Evolutionary conservation across 2,797 vertebrate genomes (phyloP), one percentile per base, ranked within the genome.

Genomic region (Chromis chromis): DNA sequence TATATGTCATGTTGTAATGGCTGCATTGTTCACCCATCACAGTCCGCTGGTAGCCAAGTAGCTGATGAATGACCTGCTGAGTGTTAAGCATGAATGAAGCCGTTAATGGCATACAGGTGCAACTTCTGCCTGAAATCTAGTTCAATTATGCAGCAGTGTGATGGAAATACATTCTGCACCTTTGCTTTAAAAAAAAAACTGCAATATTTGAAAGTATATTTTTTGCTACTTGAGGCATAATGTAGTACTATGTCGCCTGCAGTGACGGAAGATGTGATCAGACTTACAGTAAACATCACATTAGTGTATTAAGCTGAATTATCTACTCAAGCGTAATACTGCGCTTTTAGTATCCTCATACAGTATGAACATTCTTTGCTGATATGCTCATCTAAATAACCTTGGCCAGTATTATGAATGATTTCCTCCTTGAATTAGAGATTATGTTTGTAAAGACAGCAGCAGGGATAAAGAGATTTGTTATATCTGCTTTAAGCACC

Each of bases 381-480:
- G 52, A 68, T 58, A 17, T 6, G 17, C 76, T 78, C 68, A 75
- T 81, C 66, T 65, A 44, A 79, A 80, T 72, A 77, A 86, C 88
- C 83, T 88, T 81, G 85, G 62, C 74, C 65, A 3, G 72, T 22
- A 54, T 78, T 78, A 68, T 58, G 49, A 81, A 64, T 53, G 62
- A 76, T 76, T 82, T 79, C 76, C 65, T 63, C 39, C 44, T 74
- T 69, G 60, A 87, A 80, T 83, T 52, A 24, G 53, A 86, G 83
- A 86, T 87, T 74, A 84, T 70, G 63, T 86, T 83, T 73, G 79
- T 78, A 72, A 80, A 86, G 81, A 64, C 81, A 52, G 68, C 63
- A 14, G 74, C 56, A n/a, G 65, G 78, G 71, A 87, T 82, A 64
- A 79, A 84, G 81, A 79, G 76, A 79, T 86, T 89, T 86, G 74